A percentile compares a stretch with the other conserved stretches of the same genome.
Conservation (phyloP, 2,113 vertebrate species). For the Serinus canaria region DNA sequence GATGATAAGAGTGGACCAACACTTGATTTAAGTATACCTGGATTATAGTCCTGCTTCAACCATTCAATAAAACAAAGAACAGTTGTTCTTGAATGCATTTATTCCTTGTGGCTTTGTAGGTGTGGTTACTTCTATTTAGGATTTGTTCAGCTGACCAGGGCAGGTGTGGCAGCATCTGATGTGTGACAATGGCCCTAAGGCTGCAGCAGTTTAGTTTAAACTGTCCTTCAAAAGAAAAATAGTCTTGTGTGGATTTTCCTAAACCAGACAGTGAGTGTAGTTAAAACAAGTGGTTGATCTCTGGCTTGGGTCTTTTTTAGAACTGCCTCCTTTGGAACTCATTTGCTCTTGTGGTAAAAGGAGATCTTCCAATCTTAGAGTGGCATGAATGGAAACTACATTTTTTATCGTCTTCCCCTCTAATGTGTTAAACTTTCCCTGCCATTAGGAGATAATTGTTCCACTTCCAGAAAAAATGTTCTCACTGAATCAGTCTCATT, state of each 20-base stretch:
- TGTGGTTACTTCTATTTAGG: background rate
- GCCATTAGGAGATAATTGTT: background rate
- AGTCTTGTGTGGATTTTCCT: background rate
- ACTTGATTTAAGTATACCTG: background rate
- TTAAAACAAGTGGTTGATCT: background rate
- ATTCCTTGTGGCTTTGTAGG: background rate
- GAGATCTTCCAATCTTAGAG: background rate
- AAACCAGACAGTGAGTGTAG: background rate
- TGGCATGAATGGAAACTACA: background rate
- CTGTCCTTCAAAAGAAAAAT: background rate
- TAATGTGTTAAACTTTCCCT: background rate
- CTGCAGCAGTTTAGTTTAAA: background rate
- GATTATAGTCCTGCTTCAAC: background rate
- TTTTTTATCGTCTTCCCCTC: background rate
- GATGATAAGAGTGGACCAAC: conserved; percentile 66
- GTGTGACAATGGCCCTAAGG: background rate
- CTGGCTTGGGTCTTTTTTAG: background rate
- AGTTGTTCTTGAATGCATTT: background rate
- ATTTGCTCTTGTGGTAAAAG: background rate
- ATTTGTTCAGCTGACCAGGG: background rate
- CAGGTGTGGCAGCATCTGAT: background rate
- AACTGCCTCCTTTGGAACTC: background rate
- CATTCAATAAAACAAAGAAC: conserved; percentile 45
- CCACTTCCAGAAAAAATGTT: background rate
- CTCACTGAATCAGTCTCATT: background rate